Base-by-base conservation (phyloP, 2,888 invertebrate genomes). In the Cryptocheilus praepositus region DNA sequence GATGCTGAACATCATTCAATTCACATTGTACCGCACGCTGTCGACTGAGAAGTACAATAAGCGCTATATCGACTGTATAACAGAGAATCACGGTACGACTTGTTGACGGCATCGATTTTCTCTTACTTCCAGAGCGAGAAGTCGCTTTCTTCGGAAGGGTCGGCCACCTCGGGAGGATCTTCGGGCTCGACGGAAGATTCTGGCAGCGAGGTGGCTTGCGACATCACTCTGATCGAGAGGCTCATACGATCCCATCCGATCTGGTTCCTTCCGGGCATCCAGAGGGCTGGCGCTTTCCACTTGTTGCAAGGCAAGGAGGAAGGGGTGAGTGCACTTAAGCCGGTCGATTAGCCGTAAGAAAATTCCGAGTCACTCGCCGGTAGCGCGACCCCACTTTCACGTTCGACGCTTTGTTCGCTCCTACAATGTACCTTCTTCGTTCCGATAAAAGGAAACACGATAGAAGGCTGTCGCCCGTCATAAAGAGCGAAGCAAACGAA, bases 221-320 rank as follows among this genome's bases (percentile, higher is more conserved):
- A 95, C 90, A 94, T 96, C 85, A 94, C 94, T 21, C 90, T 96
- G 74, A 91, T 96, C 85, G 98, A 98, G 89, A 92, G 97, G 75
- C 92, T 98, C 79, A 94, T 96, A 85, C 92, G 96, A 77, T 96
- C 96, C 43, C 97, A 98, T 90, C 96, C 97, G 52, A 96, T 98
- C 83, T 98, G 98, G 98, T 98, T 96, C 89, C 91, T 98, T 71
- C 96, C 97, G 0, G 96, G 96, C 46, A 95, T 98, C 61, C 97
- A 97, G 86, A 92, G 98, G 76, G 95, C 96, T 63, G 98, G 97
- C 4, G 97, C 97, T 25, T 95, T 97, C 80, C 98, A 98, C 89
- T 92, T 98, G 79, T 92, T 98, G 57, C 97, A 98, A 89, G 96
- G 96, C 83, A 96, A 96, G 89, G 96, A 96, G 86, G 95, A 96